Conservation (phyloP, 2,888 invertebrate genomes). For the Portevinia maculata region DNA sequence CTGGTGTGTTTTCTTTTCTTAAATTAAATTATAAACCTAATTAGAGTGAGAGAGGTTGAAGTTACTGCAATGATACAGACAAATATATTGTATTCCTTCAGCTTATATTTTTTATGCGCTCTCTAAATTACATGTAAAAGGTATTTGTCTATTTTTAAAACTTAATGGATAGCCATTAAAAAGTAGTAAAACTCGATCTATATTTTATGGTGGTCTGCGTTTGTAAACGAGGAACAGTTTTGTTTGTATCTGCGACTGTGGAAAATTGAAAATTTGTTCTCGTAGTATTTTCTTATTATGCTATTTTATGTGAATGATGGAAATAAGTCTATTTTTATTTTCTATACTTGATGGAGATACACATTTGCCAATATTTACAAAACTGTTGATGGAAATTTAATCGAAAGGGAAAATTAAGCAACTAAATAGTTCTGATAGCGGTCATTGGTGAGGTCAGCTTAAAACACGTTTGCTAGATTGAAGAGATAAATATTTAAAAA, state of each 20-base stretch:
- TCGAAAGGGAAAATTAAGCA: neutral
- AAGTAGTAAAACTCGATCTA: constrained; percentile 38
- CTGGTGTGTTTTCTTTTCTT: constrained; percentile 11
- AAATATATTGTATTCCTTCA: neutral
- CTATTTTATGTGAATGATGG: constrained; percentile 15
- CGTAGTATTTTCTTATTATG: neutral
- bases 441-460: neutral
- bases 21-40: constrained; percentile 29
- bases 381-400: constrained; percentile 1
- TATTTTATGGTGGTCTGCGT: constrained; percentile 27
- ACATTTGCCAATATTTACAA: constrained; percentile 8
- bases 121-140: constrained; percentile 16
- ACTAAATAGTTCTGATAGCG: neutral
- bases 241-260: neutral
- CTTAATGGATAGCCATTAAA: constrained; percentile 59
- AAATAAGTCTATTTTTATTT: constrained; percentile 15
- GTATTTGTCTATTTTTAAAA: constrained; percentile 56
- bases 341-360: neutral
- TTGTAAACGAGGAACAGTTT: neutral
- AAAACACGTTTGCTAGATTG: neutral
- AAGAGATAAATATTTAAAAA: neutral
- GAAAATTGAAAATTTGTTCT: constrained; percentile 5
- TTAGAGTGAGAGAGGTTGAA: constrained; percentile 32
- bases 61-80: neutral
- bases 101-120: neutral